Evolutionary conservation across 2,797 vertebrate species (phyloP).

Genomic region (Bucorvus abyssinicus): DNA sequence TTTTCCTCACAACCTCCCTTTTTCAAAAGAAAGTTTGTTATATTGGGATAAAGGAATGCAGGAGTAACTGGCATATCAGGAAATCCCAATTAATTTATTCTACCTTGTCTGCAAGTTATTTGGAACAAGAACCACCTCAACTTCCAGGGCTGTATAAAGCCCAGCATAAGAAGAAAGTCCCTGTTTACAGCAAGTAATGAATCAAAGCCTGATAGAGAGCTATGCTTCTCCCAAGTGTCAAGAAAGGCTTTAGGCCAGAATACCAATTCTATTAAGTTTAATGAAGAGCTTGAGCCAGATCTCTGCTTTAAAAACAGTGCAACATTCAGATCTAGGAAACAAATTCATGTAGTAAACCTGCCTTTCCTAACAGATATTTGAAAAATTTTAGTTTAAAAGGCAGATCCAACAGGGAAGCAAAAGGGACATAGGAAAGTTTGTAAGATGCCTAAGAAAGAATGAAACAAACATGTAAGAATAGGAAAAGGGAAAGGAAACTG

Average conservation of each 20-base stretch:
- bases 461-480: background rate
- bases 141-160: background rate
- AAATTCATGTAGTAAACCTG: background rate
- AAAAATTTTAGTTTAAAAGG: background rate
- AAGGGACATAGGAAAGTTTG: background rate
- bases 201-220: constrained; percentile 21
- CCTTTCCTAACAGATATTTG: background rate
- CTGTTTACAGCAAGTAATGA: constrained; percentile 10
- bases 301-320: background rate
- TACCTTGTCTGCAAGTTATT: background rate
- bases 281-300: constrained; percentile 10
- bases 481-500: background rate
- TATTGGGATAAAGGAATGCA: background rate
- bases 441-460: background rate
- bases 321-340: background rate
- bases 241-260: constrained; percentile 45
- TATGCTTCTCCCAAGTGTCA: background rate
- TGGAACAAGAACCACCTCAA: background rate
- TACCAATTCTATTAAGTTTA: constrained; percentile 45
- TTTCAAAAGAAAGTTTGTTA: background rate
- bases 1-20: background rate
- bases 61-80: background rate
- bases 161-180: background rate
- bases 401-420: background rate
- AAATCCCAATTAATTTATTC: background rate